phyloP scores from a whole-genome alignment of 2,797 vertebrate genomes.

The Arrhamphus sclerolepis region DNA sequence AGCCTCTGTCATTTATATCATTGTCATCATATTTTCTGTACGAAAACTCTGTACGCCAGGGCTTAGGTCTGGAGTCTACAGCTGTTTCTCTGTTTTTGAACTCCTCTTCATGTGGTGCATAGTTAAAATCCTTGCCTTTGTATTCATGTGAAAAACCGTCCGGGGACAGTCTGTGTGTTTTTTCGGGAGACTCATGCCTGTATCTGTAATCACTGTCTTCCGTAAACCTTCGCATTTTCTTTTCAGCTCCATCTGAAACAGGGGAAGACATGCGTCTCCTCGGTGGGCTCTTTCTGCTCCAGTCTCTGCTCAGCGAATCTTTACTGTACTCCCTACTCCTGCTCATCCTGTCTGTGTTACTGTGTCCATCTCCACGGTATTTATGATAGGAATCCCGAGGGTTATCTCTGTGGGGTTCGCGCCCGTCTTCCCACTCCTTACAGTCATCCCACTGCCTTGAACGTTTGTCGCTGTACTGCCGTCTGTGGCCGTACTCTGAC shows the following conservation, averaged over 20 bases:
- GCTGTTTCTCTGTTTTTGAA: conserved; percentile 40
- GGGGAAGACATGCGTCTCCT: conserved; percentile 51
- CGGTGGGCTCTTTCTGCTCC: conserved; percentile 51
- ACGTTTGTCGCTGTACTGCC: conserved; percentile 39
- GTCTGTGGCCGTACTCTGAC: conserved; percentile 39
- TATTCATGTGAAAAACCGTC: conserved; percentile 22
- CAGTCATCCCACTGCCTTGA: conserved; percentile 47
- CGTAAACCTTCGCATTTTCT: conserved; percentile 36
- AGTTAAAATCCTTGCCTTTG: conserved; percentile 38
- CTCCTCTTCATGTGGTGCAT: conserved; percentile 36
- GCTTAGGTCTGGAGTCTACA: conserved; percentile 44
- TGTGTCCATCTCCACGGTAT: conserved; percentile 26
- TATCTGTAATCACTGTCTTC: conserved; percentile 44
- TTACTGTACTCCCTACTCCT: conserved; percentile 34
- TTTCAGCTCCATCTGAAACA: conserved; percentile 38
- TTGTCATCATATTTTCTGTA: conserved; percentile 40
- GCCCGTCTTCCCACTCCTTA: conserved; percentile 45
- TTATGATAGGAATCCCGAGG: conserved; percentile 31
- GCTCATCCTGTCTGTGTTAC: conserved; percentile 22
- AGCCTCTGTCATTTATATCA: conserved; percentile 11
- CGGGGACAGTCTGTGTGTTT: conserved; percentile 21
- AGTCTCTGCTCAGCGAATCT: conserved; percentile 39
- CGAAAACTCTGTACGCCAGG: conserved; percentile 24
- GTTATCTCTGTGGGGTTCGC: conserved; percentile 18
- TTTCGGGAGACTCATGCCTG: conserved; percentile 36